Evolutionary conservation across 2,888 invertebrate genomes (phyloP).

Genomic region (Choreutis nemorana): DNA sequence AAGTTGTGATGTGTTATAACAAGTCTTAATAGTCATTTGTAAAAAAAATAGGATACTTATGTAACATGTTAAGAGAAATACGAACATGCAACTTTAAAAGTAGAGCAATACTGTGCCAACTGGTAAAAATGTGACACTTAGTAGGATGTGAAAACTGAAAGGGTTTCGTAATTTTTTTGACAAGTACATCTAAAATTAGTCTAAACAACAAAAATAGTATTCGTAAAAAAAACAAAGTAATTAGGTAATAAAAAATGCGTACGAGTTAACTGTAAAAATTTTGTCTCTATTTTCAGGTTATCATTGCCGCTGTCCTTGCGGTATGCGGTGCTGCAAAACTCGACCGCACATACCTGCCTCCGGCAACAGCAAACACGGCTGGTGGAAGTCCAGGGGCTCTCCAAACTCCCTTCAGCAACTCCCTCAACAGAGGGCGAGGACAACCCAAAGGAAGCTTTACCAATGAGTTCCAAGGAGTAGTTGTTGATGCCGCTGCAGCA

Average conservation of each 20-base stretch:
- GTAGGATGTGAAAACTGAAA: too few relatives aligned
- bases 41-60: too few relatives aligned
- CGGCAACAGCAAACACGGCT: slow-evolving; percentile 33
- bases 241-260: not conserved
- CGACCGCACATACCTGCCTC: slow-evolving; percentile 40
- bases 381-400: slow-evolving; percentile 36
- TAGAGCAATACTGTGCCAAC: too few relatives aligned
- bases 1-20: too few relatives aligned
- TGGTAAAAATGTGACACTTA: too few relatives aligned
- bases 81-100: too few relatives aligned
- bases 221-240: too few relatives aligned
- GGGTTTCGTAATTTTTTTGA: too few relatives aligned
- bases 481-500: slow-evolving; percentile 44
- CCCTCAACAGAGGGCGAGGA: slow-evolving; percentile 20
- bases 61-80: too few relatives aligned
- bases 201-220: too few relatives aligned
- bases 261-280: not conserved
- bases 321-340: slow-evolving; percentile 43
- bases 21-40: too few relatives aligned
- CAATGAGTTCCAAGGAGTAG: slow-evolving; percentile 47
- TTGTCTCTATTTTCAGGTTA: slow-evolving; percentile 23
- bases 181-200: too few relatives aligned
- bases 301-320: slow-evolving; percentile 41
- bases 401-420: slow-evolving; percentile 25
- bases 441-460: slow-evolving; percentile 36